Evolutionary conservation across 1,140 invertebrate species (phyloP).

Genomic region (Chlorops oryzae): DNA sequence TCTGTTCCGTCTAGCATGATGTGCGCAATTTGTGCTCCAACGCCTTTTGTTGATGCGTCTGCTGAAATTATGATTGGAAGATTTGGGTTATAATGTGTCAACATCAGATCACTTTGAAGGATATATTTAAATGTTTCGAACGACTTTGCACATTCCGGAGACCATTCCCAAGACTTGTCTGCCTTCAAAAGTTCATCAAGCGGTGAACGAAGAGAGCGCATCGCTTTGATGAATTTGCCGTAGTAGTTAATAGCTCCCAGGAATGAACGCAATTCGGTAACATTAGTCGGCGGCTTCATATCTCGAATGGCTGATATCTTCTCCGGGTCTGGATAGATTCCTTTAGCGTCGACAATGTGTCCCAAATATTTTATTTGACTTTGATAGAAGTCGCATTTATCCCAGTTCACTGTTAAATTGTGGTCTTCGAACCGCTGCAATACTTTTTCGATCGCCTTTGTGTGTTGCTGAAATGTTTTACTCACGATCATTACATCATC

Average conservation of each 20-base stretch:
- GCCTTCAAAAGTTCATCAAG: slow-evolving; percentile 8
- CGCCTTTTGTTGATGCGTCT: slow-evolving; percentile 37
- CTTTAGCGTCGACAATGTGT: slow-evolving; percentile 27
- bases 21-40: slow-evolving; percentile 28
- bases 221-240: slow-evolving; percentile 17
- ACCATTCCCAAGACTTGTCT: slow-evolving; percentile 6
- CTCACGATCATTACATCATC: slow-evolving; percentile 38
- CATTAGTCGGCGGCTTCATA: slow-evolving; percentile 6
- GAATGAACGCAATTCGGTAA: slow-evolving; percentile 15
- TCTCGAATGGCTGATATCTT: slow-evolving; percentile 25
- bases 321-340: slow-evolving; percentile 34
- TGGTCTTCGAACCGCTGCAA: slow-evolving; percentile 1
- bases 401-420: slow-evolving; percentile 4
- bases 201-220: slow-evolving; percentile 10
- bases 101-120: not conserved
- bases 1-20: slow-evolving; percentile 23
- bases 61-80: slow-evolving; percentile 24
- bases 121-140: slow-evolving; percentile 1
- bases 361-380: slow-evolving; percentile 14
- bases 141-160: not conserved
- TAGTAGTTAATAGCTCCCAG: slow-evolving; percentile 26
- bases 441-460: slow-evolving; percentile 1
- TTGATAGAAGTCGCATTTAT: slow-evolving; percentile 12
- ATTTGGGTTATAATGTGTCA: slow-evolving; percentile 1
- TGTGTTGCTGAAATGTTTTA: not conserved